These are phyloP conservation scores for Ophion slaviceki DNA, from an alignment of 2,888 invertebrate genomes.

Conservation along the genomic window DNA sequence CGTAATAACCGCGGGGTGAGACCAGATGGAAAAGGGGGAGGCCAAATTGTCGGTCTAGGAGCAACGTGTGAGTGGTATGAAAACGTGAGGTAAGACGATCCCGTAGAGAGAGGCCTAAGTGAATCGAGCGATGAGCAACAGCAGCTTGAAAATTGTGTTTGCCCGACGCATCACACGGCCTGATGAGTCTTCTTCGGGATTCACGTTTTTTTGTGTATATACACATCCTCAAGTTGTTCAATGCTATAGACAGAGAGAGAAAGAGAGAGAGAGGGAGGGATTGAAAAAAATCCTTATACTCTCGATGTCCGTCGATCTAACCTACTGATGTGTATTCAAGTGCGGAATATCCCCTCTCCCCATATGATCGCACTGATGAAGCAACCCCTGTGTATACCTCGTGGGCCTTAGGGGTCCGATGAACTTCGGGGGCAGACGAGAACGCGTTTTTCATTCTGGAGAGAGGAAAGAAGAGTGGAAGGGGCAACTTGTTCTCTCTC, in stretches of 20 bases:
- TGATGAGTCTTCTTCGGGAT: conserved; percentile 73
- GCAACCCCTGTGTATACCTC: conserved; percentile 28
- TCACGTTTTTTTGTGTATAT: conserved; percentile 47
- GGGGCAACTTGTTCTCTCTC: not conserved
- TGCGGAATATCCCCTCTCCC: conserved; percentile 54
- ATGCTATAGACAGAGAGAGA: conserved; percentile 30
- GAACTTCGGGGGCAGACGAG: conserved; percentile 48
- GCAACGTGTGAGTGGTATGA: conserved; percentile 13
- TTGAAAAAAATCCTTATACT: conserved; percentile 29
- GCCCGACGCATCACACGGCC: conserved; percentile 74
- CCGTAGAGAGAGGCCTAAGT: conserved; percentile 13
- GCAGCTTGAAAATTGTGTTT: conserved; percentile 69
- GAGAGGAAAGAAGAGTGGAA: conserved; percentile 32
- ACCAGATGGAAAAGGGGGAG: conserved; percentile 14
- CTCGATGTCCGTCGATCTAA: conserved; percentile 59
- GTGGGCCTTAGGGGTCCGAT: conserved; percentile 20
- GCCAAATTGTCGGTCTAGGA: not conserved
- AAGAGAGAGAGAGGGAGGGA: conserved; percentile 15
- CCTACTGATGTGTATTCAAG: conserved; percentile 71
- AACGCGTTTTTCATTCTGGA: conserved; percentile 66
- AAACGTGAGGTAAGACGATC: conserved; percentile 53
- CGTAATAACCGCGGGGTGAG: not conserved
- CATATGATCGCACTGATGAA: conserved; percentile 24
- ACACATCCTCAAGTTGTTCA: conserved; percentile 28
- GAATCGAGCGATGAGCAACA: conserved; percentile 33